Evolutionary conservation across 2,797 vertebrate species (phyloP).

Genomic region (Epinephelus malabaricus): DNA sequence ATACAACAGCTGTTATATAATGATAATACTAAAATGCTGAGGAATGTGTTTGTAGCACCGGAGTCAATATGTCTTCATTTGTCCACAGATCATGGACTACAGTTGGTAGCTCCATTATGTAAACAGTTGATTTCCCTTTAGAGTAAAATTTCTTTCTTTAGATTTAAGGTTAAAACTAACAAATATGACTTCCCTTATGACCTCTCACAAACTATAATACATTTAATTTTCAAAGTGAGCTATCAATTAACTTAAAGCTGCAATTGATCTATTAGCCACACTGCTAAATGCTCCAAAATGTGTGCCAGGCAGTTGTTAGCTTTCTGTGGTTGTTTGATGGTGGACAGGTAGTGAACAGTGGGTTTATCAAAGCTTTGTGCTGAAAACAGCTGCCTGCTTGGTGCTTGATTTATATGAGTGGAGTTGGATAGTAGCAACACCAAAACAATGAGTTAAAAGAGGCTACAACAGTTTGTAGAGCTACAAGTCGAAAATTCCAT

Average conservation of each 20-base stretch:
- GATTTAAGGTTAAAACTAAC: not conserved
- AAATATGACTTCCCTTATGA: not conserved
- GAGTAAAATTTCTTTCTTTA: not conserved
- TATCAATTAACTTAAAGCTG: not conserved
- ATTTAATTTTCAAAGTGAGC: not conserved
- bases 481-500: too few relatives aligned
- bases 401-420: too few relatives aligned
- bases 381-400: not conserved
- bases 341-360: too few relatives aligned
- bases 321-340: too few relatives aligned
- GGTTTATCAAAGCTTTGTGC: too few relatives aligned
- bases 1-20: not conserved
- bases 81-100: not conserved
- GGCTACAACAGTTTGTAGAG: not conserved
- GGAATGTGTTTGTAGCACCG: not conserved
- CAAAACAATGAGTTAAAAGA: not conserved
- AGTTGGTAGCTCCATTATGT: not conserved
- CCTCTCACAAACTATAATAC: not conserved
- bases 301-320: not conserved
- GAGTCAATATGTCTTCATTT: not conserved
- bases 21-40: slow-evolving; percentile 1
- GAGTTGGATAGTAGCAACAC: too few relatives aligned
- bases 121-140: not conserved
- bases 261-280: not conserved
- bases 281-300: not conserved